These are phyloP conservation scores for Phoebastria nigripes DNA, from an alignment of 2,797 vertebrate species.

Conservation along the genomic window DNA sequence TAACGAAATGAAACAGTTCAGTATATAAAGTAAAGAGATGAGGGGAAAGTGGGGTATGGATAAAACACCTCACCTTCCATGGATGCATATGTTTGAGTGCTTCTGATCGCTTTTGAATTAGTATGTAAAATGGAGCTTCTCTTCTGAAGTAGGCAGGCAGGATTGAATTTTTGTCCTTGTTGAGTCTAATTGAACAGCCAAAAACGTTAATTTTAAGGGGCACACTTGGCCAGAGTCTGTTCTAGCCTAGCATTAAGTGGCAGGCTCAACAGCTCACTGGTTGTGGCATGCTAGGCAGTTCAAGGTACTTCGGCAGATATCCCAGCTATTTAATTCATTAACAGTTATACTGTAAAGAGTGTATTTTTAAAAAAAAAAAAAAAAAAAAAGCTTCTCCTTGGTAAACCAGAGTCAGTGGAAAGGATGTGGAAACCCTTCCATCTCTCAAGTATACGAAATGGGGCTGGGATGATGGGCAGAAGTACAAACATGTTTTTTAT, in stretches of 20 bases:
- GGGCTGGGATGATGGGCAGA: background rate
- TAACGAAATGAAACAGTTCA: background rate
- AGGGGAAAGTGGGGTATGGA: background rate
- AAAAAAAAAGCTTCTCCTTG: background rate
- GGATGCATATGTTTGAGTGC: background rate
- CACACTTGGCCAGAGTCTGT: background rate
- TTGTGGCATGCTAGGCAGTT: background rate
- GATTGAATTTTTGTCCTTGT: background rate
- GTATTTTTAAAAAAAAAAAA: background rate
- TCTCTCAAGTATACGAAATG: background rate
- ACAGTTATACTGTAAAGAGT: background rate
- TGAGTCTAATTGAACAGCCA: background rate
- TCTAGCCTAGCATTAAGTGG: background rate
- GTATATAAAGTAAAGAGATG: background rate
- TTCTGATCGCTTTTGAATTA: background rate
- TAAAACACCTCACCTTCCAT: background rate
- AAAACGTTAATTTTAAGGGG: background rate
- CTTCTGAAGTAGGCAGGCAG: background rate
- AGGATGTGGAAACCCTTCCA: background rate
- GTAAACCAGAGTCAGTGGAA: background rate
- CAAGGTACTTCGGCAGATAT: background rate
- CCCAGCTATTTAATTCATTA: background rate
- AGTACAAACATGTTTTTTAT: background rate
- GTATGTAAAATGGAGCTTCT: background rate
- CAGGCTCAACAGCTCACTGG: background rate